Percentiles rank a stretch among this genome's conserved stretches.
Conservation (phyloP, 2,797 vertebrate genomes). For the Euphonia xanthogaster region DNA sequence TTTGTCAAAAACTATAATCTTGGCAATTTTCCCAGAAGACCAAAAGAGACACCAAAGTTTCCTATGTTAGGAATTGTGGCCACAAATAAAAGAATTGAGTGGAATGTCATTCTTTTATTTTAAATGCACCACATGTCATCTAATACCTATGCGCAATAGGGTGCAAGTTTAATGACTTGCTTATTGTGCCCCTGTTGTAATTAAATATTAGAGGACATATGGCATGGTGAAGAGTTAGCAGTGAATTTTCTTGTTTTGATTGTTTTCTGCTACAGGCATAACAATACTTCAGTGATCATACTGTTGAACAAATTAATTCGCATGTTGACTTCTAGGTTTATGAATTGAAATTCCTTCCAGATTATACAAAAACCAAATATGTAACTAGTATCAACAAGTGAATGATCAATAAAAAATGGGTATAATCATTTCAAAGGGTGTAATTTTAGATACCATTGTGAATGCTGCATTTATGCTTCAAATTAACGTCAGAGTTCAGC, state of each 20-base stretch:
- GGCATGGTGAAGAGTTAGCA: slow-evolving; percentile 70
- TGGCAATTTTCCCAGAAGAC: slow-evolving; percentile 51
- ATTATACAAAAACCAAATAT: slow-evolving; percentile 45
- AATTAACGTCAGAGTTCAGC: not conserved
- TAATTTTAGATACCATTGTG: not conserved
- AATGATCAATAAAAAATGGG: not conserved
- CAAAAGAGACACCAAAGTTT: slow-evolving; percentile 60
- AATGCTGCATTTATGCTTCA: not conserved
- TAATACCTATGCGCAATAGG: slow-evolving; percentile 77
- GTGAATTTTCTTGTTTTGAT: slow-evolving; percentile 76
- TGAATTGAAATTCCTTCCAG: slow-evolving; percentile 56
- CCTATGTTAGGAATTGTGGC: slow-evolving; percentile 48
- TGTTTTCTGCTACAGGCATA: slow-evolving; percentile 71
- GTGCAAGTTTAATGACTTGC: slow-evolving; percentile 77
- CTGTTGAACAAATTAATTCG: slow-evolving; percentile 64
- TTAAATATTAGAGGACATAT: slow-evolving; percentile 80
- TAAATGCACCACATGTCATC: slow-evolving; percentile 75
- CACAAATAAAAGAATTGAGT: slow-evolving; percentile 64
- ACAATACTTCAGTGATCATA: slow-evolving; percentile 65
- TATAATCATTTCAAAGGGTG: not conserved
- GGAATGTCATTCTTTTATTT: slow-evolving; percentile 68
- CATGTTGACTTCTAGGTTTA: slow-evolving; percentile 61
- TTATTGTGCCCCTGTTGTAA: slow-evolving; percentile 76
- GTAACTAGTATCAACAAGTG: slow-evolving; percentile 23
- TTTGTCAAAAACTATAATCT: not conserved